phyloP scores from a whole-genome alignment of 2,113 vertebrate species.

The Isichthys henryi region DNA sequence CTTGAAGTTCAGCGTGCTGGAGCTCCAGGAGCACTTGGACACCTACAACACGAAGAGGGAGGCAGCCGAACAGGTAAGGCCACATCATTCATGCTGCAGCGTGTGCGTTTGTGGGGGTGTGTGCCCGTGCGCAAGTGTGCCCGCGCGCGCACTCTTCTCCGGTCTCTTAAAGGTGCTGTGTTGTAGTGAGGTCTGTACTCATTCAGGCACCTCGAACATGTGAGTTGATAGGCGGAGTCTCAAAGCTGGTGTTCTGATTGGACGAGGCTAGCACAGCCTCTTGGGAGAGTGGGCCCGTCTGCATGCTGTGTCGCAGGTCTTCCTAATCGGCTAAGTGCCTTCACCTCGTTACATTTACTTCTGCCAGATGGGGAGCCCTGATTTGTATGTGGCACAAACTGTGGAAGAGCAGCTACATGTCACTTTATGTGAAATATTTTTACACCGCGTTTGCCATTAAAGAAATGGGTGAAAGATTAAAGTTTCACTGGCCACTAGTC shows the following conservation, averaged over 20 bases:
- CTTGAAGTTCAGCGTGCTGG: conserved; percentile 92
- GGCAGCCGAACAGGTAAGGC: conserved; percentile 84
- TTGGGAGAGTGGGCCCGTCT: conserved; percentile 52
- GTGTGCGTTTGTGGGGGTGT: background rate
- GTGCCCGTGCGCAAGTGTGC: background rate
- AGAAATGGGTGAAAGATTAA: background rate
- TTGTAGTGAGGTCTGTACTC: background rate
- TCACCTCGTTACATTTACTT: conserved; percentile 71
- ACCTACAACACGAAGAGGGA: conserved; percentile 90
- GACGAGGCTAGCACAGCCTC: conserved; percentile 61
- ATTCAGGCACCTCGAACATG: conserved; percentile 30
- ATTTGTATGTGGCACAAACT: background rate
- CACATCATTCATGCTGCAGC: background rate
- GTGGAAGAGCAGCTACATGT: background rate
- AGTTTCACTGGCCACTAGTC: background rate
- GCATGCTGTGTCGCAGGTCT: conserved; percentile 53
- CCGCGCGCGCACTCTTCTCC: too few species aligned
- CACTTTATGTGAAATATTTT: background rate
- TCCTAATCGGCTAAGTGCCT: conserved; percentile 68
- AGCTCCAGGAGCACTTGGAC: conserved; percentile 95
- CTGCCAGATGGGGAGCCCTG: conserved; percentile 23
- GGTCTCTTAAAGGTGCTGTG: background rate
- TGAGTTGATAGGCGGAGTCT: conserved; percentile 55
- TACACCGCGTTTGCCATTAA: background rate
- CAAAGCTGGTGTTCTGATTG: conserved; percentile 68